Base-by-base conservation (phyloP, 2,888 invertebrate species). In the Dryomyza anilis region DNA sequence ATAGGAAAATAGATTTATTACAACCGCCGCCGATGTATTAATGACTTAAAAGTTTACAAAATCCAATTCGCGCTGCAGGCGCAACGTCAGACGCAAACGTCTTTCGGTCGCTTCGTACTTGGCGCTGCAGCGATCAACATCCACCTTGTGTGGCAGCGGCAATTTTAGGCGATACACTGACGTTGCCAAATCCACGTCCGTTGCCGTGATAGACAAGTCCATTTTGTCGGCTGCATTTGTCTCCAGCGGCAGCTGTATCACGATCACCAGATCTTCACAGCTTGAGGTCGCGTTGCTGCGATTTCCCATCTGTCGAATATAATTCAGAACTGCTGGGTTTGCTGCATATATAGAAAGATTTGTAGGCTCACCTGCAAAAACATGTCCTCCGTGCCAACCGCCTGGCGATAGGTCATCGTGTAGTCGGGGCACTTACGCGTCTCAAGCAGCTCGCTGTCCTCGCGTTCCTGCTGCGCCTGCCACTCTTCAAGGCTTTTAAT, bases 181-280 rank as follows among this genome's bases (percentile, higher is more conserved):
- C 0, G 91, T 89, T 64, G 84, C 83, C 33, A 93, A 82, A 65
- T 88, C 88, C 23, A 94, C 81, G 67, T 86, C 86, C 10, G 83
- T 85, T 36, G 86, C 85, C 14, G 86, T 85, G 3, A 91, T 89
- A 67, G 89, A 87, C 50, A 96, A 84, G 69, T 92, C 89, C 65
- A 96, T 88, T 75, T 91, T 90, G 70, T 91, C 89, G 50, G 87
- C 87, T 0, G 69, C 36, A 66, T 78, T 79, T 67, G 87, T 87
- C 77, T 95, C 94, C 2, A 88, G 91, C 0, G 94, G 91, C 79
- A 96, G 84, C 72, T 88, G 85, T 16, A 96, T 87, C 66, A 87
- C 86, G 25, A 96, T 85, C n/a, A 94, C 86, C 83, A 96, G 89
- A 80, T 93, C 91, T 82, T 96, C 96, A 83, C 95, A 95, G 76